Conservation (phyloP, 2,797 vertebrate species). For the Eulemur albifrons region DNA sequence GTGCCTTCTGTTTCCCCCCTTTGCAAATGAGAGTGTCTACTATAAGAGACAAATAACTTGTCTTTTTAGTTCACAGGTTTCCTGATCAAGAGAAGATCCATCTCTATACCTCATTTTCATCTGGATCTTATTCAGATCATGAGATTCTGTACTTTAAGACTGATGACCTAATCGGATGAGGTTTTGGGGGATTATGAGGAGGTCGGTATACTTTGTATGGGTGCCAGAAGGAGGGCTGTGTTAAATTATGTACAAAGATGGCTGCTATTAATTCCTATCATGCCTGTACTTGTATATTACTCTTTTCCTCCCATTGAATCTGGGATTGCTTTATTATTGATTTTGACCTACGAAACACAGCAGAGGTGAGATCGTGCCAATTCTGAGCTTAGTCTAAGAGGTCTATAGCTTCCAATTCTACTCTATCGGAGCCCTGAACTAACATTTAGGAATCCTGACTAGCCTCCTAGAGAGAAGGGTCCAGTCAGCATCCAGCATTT, state of each 20-base stretch:
- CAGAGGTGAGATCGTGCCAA: background rate
- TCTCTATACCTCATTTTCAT: background rate
- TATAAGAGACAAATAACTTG: background rate
- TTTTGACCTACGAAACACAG: background rate
- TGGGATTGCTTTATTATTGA: background rate
- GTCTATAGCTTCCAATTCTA: background rate
- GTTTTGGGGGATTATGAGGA: background rate
- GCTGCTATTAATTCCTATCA: background rate
- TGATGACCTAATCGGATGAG: background rate
- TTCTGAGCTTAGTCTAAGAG: background rate
- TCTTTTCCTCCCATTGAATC: background rate
- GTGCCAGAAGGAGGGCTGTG: background rate
- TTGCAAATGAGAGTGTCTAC: background rate
- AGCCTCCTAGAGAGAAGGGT: background rate
- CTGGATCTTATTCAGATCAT: background rate
- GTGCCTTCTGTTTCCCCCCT: background rate
- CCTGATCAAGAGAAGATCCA: background rate
- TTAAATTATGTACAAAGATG: background rate
- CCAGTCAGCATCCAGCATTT: background rate
- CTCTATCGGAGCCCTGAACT: background rate
- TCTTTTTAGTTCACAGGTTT: background rate
- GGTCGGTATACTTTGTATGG: background rate
- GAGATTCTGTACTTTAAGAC: background rate
- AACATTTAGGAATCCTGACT: background rate
- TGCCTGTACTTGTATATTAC: background rate